Base-by-base conservation (phyloP, 2,797 vertebrate genomes). In the Myotis findleyi region DNA sequence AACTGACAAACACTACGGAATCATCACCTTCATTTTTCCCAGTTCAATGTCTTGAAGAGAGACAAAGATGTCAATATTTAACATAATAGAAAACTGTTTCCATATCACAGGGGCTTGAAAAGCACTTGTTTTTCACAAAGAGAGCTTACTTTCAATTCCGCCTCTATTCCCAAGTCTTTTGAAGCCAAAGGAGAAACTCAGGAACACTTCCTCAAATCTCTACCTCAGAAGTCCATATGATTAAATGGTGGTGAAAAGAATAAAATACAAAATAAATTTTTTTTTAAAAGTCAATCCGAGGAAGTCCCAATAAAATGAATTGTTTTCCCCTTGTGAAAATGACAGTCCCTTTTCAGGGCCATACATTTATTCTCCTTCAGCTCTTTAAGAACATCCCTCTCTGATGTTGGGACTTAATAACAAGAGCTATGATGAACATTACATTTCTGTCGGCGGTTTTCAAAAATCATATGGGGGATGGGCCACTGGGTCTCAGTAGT, bases 311-410 rank as follows among this genome's bases (percentile, higher is more conserved):
- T 13, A 47, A 36, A 18, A 44, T 83, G 25, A 71, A 62, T 68
- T 81, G 36, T 80, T 47, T 20, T 84, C 82, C 49, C 47, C n/a
- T 82, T 91, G 49, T 73, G 14, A 80, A 95, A 87, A 79, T 75
- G 30, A 59, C 17, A 62, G 27, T 33, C 13, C 25, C 21, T 6
- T 95, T 93, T 69, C 75, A 76, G 21, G 41, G 12, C 3, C 69
- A 76, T 59, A 64, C 53, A 76, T 87, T 76, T 47, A 62, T 71
- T 69, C 57, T 68, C 49, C 77, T 59, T 20, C 9, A 73, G 33
- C 7, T 73, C 77, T 47, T 71, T 27, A 66, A 80, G 51, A 36
- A 75, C 20, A 14, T 85, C 72, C 76, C 30, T 71, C 41, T 82
- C 44, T 66, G 53, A 81, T 72, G n/a, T 21, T 71, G 71, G 53